These are phyloP conservation scores for Rhogogaster chlorosoma DNA, from an alignment of 2,888 invertebrate species.

Conservation along the genomic window DNA sequence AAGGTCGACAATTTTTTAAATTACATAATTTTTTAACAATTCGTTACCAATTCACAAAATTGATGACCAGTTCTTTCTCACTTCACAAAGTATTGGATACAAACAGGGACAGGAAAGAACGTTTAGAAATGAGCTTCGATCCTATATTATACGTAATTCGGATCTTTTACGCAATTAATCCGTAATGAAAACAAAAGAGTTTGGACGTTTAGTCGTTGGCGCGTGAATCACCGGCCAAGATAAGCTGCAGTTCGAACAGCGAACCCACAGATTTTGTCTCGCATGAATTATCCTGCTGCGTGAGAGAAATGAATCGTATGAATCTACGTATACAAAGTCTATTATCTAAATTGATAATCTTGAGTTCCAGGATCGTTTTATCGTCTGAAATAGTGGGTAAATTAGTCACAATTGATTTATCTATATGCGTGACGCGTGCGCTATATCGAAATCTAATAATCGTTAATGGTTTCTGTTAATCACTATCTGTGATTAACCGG, in stretches of 20 bases:
- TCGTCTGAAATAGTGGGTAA: conserved; percentile 15
- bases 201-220: background rate
- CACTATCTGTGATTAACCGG: background rate
- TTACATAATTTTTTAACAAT: no score
- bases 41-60: background rate
- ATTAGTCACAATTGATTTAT: conserved; percentile 10
- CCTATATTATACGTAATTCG: background rate
- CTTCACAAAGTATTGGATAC: background rate
- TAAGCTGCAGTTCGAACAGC: background rate
- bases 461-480: conserved; percentile 8
- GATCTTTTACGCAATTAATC: background rate
- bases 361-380: conserved; percentile 3
- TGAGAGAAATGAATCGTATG: background rate
- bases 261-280: background rate
- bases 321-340: background rate
- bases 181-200: background rate
- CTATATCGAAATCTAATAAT: conserved; percentile 23
- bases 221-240: background rate
- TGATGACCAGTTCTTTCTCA: background rate
- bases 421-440: conserved; percentile 32
- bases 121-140: background rate
- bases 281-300: conserved; percentile 5
- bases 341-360: conserved; percentile 20
- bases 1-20: no score
- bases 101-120: background rate